Evolutionary conservation across 2,113 vertebrate species (phyloP).

Genomic region (Conger conger): DNA sequence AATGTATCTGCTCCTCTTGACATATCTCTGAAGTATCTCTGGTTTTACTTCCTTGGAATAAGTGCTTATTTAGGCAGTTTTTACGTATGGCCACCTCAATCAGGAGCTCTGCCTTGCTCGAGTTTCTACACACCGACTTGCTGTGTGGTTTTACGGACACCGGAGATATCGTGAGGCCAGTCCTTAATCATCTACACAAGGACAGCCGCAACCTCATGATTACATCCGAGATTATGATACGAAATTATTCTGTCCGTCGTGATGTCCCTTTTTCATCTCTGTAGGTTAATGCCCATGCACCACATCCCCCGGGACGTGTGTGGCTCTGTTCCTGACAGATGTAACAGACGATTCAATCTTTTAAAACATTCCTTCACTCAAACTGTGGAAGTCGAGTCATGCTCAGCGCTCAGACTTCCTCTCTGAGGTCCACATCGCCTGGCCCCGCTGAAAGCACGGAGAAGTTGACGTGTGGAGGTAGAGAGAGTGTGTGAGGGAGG

Average conservation of each 20-base stretch:
- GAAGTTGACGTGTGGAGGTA: no score
- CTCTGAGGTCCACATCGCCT: slow-evolving; percentile 47
- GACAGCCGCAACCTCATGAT: not conserved
- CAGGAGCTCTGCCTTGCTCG: not conserved
- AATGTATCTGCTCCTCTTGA: no score
- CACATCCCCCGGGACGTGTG: not conserved
- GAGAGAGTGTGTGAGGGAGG: no score
- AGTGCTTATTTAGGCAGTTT: not conserved
- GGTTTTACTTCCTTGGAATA: no score
- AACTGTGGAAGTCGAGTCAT: slow-evolving; percentile 53
- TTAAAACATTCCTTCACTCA: slow-evolving; percentile 33
- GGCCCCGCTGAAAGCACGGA: slow-evolving; percentile 48
- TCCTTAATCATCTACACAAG: not conserved
- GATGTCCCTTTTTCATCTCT: not conserved
- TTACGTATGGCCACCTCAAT: not conserved
- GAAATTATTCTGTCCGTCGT: not conserved
- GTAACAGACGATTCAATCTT: slow-evolving; percentile 47
- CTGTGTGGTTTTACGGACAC: not conserved
- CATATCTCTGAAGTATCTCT: no score
- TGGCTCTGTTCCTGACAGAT: not conserved
- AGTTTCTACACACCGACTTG: not conserved
- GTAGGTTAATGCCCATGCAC: not conserved
- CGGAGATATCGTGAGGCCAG: not conserved
- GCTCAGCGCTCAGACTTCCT: slow-evolving; percentile 36
- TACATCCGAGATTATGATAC: not conserved